Percentiles rank a stretch among this genome's conserved stretches.
phyloP scores from a whole-genome alignment of 2,797 vertebrate species.

The Myioborus melanocephalus region DNA sequence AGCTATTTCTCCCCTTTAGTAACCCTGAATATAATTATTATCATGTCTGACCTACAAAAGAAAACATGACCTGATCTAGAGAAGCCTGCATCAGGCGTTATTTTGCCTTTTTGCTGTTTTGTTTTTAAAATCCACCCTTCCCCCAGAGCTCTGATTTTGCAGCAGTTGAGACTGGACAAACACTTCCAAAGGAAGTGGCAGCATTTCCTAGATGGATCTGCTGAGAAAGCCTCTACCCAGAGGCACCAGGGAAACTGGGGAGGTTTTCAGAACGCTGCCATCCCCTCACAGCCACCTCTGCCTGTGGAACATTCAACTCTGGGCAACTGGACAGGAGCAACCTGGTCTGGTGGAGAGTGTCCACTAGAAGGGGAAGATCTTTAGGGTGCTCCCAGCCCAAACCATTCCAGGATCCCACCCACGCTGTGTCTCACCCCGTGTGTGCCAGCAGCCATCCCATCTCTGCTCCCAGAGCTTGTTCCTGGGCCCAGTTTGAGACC shows the following conservation, averaged over 20 bases:
- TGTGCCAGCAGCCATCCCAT: accelerated
- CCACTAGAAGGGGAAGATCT: background rate
- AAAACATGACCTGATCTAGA: background rate
- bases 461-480: background rate
- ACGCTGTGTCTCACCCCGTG: accelerated
- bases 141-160: background rate
- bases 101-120: background rate
- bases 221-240: background rate
- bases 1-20: background rate
- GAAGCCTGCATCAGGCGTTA: background rate
- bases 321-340: background rate
- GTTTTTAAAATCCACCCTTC: background rate
- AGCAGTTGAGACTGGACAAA: background rate
- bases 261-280: background rate
- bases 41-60: background rate
- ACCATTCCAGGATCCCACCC: accelerated
- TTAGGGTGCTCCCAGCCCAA: background rate
- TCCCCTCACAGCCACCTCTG: background rate
- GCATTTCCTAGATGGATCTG: background rate
- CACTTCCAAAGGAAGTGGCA: background rate
- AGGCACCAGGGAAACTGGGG: background rate
- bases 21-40: background rate
- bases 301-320: accelerated
- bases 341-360: background rate
- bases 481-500: background rate